Conservation (phyloP, 2,797 vertebrate genomes). For the Antrozous pallidus region DNA sequence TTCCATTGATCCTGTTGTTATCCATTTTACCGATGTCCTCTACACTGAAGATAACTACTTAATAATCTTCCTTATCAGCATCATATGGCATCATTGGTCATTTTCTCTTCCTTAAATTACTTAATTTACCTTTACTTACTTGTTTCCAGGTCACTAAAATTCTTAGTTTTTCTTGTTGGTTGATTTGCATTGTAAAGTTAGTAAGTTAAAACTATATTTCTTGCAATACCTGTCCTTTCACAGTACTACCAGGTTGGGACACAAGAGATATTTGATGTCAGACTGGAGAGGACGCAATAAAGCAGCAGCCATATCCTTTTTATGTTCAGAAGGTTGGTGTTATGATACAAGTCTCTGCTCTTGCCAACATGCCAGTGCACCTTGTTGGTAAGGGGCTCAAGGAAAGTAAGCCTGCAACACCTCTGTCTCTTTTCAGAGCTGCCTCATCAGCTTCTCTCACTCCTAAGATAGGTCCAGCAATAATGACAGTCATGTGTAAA, state of each 20-base stretch:
- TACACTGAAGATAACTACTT: not conserved
- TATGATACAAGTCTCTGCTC: too few species aligned
- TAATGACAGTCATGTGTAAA: not conserved
- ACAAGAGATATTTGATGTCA: too few species aligned
- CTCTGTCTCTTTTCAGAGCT: not conserved
- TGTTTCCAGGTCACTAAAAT: not conserved
- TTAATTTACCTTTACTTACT: not conserved
- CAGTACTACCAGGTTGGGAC: fast-evolving
- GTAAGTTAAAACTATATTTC: not conserved
- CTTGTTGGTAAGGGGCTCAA: fast-evolving
- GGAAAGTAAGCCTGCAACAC: too few species aligned
- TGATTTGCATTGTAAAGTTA: not conserved
- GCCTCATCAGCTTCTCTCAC: not conserved
- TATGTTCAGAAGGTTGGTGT: too few species aligned
- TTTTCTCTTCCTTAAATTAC: not conserved
- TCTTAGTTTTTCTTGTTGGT: not conserved
- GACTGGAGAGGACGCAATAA: not conserved
- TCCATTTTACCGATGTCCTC: not conserved
- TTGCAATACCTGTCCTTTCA: not conserved
- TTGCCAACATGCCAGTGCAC: not conserved
- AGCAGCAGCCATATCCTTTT: not conserved
- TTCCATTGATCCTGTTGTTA: not conserved
- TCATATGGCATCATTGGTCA: not conserved
- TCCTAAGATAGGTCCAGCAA: not conserved
- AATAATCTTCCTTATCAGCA: not conserved